These are phyloP conservation scores for Spea hammondii DNA, from an alignment of 2,797 vertebrate species.

Conservation along the genomic window DNA sequence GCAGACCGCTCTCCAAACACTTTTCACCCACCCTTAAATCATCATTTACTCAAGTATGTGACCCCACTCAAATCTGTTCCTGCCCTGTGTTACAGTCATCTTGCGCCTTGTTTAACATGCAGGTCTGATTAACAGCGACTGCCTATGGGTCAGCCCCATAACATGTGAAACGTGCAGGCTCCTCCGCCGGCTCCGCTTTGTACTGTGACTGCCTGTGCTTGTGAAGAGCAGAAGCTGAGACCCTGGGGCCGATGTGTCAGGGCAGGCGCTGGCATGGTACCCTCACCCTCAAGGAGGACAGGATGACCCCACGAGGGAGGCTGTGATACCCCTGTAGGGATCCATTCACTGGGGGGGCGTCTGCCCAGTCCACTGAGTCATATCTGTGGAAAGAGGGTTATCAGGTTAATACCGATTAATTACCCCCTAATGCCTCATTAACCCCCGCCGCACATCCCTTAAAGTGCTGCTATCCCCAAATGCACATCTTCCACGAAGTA, in stretches of 20 bases:
- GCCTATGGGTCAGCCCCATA: no score
- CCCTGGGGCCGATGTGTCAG: neutral
- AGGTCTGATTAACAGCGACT: no score
- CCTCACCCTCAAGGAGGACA: conserved; percentile 18
- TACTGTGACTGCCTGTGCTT: no score
- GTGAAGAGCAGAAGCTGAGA: no score
- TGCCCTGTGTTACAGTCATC: no score
- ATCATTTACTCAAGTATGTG: no score
- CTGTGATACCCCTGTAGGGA: conserved; percentile 14
- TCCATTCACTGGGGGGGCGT: conserved; percentile 6
- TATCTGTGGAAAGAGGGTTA: conserved; percentile 1
- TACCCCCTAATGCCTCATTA: neutral
- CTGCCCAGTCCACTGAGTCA: conserved; percentile 21
- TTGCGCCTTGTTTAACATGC: no score
- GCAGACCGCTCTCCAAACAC: no score
- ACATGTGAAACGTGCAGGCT: no score
- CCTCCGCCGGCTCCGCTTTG: no score
- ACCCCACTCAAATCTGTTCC: no score
- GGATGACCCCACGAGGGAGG: conserved; percentile 33
- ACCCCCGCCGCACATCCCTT: neutral
- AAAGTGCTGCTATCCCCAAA: neutral
- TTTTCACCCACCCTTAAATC: no score
- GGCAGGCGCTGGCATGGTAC: neutral
- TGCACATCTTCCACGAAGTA: neutral
- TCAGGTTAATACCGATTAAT: neutral